Conservation (phyloP, 2,797 vertebrate species). For the Alosa sapidissima region DNA sequence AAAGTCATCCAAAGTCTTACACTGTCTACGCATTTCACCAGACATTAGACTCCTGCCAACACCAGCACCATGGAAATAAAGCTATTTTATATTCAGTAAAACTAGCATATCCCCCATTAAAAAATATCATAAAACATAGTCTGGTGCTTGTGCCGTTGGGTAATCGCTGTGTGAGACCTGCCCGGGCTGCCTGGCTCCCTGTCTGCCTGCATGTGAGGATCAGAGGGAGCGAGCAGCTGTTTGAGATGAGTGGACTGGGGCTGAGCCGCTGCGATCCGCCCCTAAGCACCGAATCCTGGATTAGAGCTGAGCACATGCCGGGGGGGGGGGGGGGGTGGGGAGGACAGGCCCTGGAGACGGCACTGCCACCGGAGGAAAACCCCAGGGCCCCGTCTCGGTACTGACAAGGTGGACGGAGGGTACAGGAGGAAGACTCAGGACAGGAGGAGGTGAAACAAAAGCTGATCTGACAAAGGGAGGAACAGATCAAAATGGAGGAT, state of each 20-base stretch:
- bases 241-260: slow-evolving; percentile 58
- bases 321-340: neutral
- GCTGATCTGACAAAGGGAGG: neutral
- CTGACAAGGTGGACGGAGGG: neutral
- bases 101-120: neutral
- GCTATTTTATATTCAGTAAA: neutral
- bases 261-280: slow-evolving; percentile 59
- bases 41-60: neutral
- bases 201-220: slow-evolving; percentile 58
- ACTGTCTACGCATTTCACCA: neutral
- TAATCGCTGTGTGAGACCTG: neutral
- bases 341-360: neutral
- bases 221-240: slow-evolving; percentile 72
- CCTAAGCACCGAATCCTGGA: slow-evolving; percentile 71
- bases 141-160: neutral
- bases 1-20: neutral
- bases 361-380: slow-evolving; percentile 33
- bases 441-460: neutral
- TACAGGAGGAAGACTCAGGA: neutral
- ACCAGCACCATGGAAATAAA: neutral
- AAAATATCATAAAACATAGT: neutral
- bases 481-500: neutral
- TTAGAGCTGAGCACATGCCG: slow-evolving; percentile 64
- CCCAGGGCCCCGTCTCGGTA: neutral
- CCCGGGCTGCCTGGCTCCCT: neutral